Evolutionary conservation across 2,888 invertebrate species (phyloP), one percentile per base, ranked within the genome.

Genomic region (Micoletzkya japonica): DNA sequence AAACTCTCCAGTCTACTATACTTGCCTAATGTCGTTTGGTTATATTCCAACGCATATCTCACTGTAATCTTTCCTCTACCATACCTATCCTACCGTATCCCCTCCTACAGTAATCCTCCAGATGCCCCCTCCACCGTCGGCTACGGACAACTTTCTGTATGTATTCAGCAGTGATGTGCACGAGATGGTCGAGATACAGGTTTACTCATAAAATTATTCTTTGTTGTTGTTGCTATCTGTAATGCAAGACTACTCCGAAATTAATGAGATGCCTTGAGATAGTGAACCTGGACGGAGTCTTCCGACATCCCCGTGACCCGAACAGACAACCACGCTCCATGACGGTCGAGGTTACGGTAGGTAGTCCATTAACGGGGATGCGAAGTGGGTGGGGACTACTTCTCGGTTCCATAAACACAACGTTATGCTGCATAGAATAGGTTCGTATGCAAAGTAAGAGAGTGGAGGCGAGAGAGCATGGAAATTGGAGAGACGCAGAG

Each of bases 141-240:
- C 10, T 44, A n/a, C 44, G 20, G 67, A 67, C 4, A 57, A 67
- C n/a, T 77, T 76, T 52, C 68, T 56, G 28, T 79, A 77, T 58
- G 77, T 78, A 6, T 74, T 78, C 69, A 79, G 77, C 56, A 76
- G 79, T 30, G 78, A 79, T 63, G 28, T 79, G 34, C 70, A 71
- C 20, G 63, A 76, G 10, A 73, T 74, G 73, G 72, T 79, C 1
- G 74, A 73, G 63, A 71, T 75, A 4, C 24, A 44, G 52, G 61
- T 34, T 26, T 28, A 37, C 20, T 26, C 20, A n/a, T 39, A 20
- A 36, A 30, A 14, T 34, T 39, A 4, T 2, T 6, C 4, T 39
- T 56, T 67, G 20, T 26, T 50, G 26, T 0, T 2, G 39, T 37
- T 61, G 44, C 6, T 60, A 17, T 67, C 32, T 1, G 32, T 14